These are phyloP conservation scores for Tiaroga cobitis DNA, from an alignment of 2,797 vertebrate species.

Conservation along the genomic window DNA sequence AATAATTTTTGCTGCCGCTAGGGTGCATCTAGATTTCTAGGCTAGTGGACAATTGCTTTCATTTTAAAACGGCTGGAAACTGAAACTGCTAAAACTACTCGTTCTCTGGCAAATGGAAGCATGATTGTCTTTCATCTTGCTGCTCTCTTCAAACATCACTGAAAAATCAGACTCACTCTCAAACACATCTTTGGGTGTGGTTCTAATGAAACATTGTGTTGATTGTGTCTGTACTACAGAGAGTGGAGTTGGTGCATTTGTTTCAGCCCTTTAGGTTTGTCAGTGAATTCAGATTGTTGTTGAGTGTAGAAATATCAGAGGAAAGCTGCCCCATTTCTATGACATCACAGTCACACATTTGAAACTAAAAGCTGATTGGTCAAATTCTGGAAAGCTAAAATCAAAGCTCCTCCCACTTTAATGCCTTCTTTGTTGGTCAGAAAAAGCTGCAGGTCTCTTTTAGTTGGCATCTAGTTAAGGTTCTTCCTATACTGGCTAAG, in stretches of 20 bases:
- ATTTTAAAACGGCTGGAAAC: background rate
- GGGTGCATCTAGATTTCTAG: too few species aligned
- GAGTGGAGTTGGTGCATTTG: background rate
- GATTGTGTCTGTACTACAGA: too few species aligned
- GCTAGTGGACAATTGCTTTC: background rate
- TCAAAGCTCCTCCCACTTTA: background rate
- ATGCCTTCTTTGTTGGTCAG: background rate
- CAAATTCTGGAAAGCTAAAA: background rate
- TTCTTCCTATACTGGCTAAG: background rate
- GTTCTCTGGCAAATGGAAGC: conserved; percentile 76
- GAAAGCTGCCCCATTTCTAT: background rate
- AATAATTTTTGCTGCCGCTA: too few species aligned
- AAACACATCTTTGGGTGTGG: conserved; percentile 1
- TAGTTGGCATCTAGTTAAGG: background rate
- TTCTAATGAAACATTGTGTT: background rate
- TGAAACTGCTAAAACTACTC: conserved; percentile 8
- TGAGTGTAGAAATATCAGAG: conserved; percentile 50
- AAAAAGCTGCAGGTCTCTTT: background rate
- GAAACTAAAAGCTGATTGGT: background rate
- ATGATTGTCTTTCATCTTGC: conserved; percentile 76
- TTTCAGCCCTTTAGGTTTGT: conserved; percentile 62
- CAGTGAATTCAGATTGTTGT: conserved; percentile 61
- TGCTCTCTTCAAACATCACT: conserved; percentile 79
- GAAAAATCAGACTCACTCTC: conserved; percentile 57
- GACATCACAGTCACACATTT: background rate